phyloP scores from a whole-genome alignment of 2,113 vertebrate species.

The Hydrochoerus hydrochaeris region DNA sequence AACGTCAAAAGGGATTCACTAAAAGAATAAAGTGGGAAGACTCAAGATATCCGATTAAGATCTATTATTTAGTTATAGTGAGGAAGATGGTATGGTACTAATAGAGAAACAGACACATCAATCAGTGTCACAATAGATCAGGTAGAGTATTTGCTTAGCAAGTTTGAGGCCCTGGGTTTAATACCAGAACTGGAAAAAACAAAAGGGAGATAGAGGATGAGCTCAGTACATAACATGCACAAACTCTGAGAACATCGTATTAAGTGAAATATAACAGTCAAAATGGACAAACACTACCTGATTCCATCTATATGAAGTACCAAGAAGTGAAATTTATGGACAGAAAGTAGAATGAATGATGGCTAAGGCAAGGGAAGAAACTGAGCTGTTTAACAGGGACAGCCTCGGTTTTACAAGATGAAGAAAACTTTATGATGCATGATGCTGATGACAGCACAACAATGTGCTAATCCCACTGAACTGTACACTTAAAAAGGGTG shows the following conservation, averaged over 20 bases:
- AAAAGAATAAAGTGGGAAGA: not conserved
- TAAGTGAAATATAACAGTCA: not conserved
- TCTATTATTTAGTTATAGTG: not conserved
- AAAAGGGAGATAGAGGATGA: not conserved
- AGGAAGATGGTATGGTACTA: not conserved
- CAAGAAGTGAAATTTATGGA: slow-evolving; percentile 1
- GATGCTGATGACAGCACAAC: not conserved
- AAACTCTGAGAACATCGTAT: not conserved
- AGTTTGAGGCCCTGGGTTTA: not conserved
- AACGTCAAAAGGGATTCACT: not conserved
- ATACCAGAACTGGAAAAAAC: not conserved
- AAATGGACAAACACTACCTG: not conserved
- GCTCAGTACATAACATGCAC: not conserved
- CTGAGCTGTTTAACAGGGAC: not conserved
- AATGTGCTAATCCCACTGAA: not conserved
- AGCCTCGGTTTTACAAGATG: not conserved
- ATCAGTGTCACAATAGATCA: not conserved
- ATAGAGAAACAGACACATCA: not conserved
- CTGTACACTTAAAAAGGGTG: not conserved
- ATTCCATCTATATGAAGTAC: not conserved
- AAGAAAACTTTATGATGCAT: not conserved
- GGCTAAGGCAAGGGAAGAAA: not conserved
- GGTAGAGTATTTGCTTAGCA: not conserved
- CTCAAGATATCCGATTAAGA: not conserved
- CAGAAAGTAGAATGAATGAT: not conserved